Base-by-base conservation (phyloP, 1,140 invertebrate genomes). In the Lasioglossum baleicum region DNA sequence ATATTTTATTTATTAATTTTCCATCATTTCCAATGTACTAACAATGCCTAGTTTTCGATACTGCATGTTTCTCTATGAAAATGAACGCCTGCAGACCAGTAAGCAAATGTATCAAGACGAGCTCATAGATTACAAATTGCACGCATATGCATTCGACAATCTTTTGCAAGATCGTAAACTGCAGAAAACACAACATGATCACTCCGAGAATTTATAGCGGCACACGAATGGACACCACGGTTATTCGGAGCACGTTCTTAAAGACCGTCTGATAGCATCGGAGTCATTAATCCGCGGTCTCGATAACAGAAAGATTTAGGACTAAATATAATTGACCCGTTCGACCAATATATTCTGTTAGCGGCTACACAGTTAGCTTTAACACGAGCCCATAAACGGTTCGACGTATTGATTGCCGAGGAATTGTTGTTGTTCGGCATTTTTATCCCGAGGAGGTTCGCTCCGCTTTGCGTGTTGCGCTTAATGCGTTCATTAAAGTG, bases 331-430 rank as follows among this genome's bases (percentile, higher is more conserved):
- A 58, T 58, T n/a, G 17, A 58, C 20, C 17, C 20, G 56, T 8
- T n/a, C 56, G n/a, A n/a, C 56, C 20, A 8, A n/a, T 58, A n/a
- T 8, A n/a, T n/a, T n/a, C 56, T 8, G 56, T n/a, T 8, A n/a
- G 7, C 56, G 56, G 17, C n/a, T n/a, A 8, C 17, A 58, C 56
- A n/a, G 56, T 58, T 58, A n/a, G 7, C 56, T 58, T 58, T n/a
- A 58, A 58, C n/a, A 58, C 6, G 56, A 2, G 8, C 56, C 56
- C 17, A n/a, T 58, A 58, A 58, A 58, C 56, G n/a, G 20, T 58
- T 58, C 56, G n/a, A n/a, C 56, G 56, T 58, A 58, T 58, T 58
- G 56, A 58, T n/a, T n/a, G n/a, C 17, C 56, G 56, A 58, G 56
- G 17, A 58, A 58, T 58, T 58, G 20, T 58, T 58, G 20, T 58